These are phyloP conservation scores for Tetheella fluctuosa DNA, from an alignment of 2,888 invertebrate genomes.

Conservation along the genomic window DNA sequence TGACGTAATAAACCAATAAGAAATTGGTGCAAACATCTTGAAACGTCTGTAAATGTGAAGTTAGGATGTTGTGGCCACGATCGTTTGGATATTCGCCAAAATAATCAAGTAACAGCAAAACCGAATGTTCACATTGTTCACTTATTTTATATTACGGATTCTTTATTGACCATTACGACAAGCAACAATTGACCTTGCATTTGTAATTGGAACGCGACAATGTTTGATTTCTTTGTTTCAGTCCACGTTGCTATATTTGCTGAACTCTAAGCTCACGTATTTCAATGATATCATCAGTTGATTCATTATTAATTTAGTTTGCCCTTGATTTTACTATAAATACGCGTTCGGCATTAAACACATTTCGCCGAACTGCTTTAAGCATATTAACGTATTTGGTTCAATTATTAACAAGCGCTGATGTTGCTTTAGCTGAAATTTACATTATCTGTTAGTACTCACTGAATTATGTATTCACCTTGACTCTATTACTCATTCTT, in stretches of 20 bases:
- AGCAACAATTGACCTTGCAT: constrained; percentile 60
- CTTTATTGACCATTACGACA: constrained; percentile 59
- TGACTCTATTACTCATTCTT: constrained; percentile 47
- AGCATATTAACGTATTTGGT: constrained; percentile 28
- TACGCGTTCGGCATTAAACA: constrained; percentile 9
- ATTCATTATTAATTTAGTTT: constrained; percentile 37
- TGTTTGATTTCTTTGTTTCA: constrained; percentile 15
- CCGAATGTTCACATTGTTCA: constrained; percentile 58
- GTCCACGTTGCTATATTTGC: background rate
- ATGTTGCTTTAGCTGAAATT: constrained; percentile 33
- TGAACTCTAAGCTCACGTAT: constrained; percentile 18
- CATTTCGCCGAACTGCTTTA: constrained; percentile 25
- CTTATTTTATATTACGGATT: constrained; percentile 59
- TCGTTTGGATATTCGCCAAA: constrained; percentile 71
- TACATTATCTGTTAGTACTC: constrained; percentile 33
- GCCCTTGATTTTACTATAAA: constrained; percentile 28
- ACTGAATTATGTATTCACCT: constrained; percentile 35
- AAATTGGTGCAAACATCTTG: constrained; percentile 51
- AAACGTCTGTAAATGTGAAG: constrained; percentile 44
- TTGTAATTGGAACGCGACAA: constrained; percentile 48
- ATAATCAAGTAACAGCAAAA: constrained; percentile 69
- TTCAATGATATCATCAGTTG: constrained; percentile 34
- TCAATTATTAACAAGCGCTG: constrained; percentile 28
- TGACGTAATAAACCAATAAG: constrained; percentile 36
- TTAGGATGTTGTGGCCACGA: constrained; percentile 53